A percentile compares a stretch with the other conserved stretches of the same genome.
Evolutionary conservation across 2,888 invertebrate genomes (phyloP).

Genomic region (Euclidia mi): DNA sequence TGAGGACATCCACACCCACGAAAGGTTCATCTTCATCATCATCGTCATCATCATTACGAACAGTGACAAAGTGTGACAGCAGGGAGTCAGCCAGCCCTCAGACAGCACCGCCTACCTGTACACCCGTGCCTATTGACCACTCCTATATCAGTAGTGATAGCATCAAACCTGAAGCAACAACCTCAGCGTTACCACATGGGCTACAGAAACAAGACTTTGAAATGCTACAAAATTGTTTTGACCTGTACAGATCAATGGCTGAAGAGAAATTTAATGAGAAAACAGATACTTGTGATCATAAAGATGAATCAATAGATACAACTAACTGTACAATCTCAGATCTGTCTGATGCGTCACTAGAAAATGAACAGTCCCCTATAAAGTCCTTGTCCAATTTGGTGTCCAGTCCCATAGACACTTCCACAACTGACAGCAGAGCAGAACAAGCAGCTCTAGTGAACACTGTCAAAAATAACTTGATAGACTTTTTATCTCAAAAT

Average conservation of each 20-base stretch:
- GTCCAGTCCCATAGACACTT: slow-evolving; percentile 86
- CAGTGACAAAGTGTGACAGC: slow-evolving; percentile 68
- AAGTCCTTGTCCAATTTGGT: slow-evolving; percentile 91
- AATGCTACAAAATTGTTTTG: slow-evolving; percentile 85
- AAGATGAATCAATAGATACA: slow-evolving; percentile 73
- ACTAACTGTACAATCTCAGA: slow-evolving; percentile 78
- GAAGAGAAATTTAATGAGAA: slow-evolving; percentile 78
- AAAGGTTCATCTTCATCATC: slow-evolving; percentile 69
- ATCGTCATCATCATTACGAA: slow-evolving; percentile 61
- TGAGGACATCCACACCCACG: slow-evolving; percentile 78
- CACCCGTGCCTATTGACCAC: slow-evolving; percentile 66
- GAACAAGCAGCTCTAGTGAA: slow-evolving; percentile 70
- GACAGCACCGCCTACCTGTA: slow-evolving; percentile 65
- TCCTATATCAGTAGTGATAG: slow-evolving; percentile 64
- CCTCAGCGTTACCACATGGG: slow-evolving; percentile 52
- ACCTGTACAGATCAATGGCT: slow-evolving; percentile 81
- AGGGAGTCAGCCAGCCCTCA: slow-evolving; percentile 76
- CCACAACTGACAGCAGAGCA: slow-evolving; percentile 66
- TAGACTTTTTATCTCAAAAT: slow-evolving; percentile 81
- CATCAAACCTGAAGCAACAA: slow-evolving; percentile 58
- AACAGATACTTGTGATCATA: slow-evolving; percentile 65
- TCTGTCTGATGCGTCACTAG: slow-evolving; percentile 72
- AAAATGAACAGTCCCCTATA: slow-evolving; percentile 90
- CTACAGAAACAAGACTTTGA: slow-evolving; percentile 82
- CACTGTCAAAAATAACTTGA: slow-evolving; percentile 82